Conservation (phyloP, 1,140 invertebrate genomes). For the Asobara japonica region DNA sequence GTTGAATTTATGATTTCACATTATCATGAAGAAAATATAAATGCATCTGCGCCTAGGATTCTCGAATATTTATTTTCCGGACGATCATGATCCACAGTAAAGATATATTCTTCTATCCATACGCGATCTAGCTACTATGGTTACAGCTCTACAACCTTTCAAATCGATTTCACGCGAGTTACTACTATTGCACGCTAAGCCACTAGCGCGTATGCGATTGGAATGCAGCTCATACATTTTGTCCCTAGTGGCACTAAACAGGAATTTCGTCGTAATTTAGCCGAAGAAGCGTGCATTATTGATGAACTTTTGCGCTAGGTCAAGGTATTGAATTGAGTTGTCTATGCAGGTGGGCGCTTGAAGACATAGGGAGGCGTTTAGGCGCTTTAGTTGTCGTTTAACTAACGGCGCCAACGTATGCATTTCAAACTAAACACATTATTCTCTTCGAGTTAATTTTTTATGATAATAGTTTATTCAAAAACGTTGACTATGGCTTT, state of each 20-base stretch:
- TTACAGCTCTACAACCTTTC: constrained; percentile 51
- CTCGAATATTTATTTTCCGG: background rate
- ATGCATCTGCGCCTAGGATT: no score
- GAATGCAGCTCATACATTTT: background rate
- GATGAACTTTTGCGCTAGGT: constrained; percentile 26
- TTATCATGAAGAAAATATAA: no score
- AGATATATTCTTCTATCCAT: background rate
- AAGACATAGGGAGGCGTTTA: background rate
- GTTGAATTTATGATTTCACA: no score
- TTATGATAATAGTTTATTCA: background rate
- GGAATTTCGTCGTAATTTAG: background rate
- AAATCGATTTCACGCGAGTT: constrained; percentile 45
- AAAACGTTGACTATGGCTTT: background rate
- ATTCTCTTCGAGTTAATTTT: background rate
- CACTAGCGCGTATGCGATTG: background rate
- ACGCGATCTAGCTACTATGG: constrained; percentile 51
- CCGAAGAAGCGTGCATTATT: constrained; percentile 19
- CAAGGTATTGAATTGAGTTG: constrained; percentile 22
- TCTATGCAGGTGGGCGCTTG: background rate
- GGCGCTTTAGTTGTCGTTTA: background rate
- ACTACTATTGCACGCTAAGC: background rate
- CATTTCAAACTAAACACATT: constrained; percentile 27
- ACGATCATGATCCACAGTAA: background rate
- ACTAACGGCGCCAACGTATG: constrained; percentile 1
- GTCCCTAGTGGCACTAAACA: constrained; percentile 33